These are phyloP conservation scores for Paracanthobrama guichenoti DNA, from an alignment of 2,113 vertebrate species.

Conservation along the genomic window DNA sequence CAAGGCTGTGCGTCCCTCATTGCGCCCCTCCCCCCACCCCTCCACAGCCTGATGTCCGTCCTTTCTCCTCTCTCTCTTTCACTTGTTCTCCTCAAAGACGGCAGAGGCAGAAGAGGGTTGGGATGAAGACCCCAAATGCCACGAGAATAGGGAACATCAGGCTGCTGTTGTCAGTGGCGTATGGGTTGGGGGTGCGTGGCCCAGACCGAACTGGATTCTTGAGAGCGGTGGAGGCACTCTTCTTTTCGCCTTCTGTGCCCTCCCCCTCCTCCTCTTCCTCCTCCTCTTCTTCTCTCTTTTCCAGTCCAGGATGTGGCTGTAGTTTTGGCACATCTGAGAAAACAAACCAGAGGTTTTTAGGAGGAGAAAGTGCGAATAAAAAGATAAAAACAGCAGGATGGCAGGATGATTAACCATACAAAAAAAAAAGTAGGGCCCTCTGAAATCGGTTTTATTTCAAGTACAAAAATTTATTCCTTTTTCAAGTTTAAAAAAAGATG, in stretches of 20 bases:
- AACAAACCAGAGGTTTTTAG: conserved; percentile 17
- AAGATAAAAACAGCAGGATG: background rate
- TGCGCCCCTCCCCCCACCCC: conserved; percentile 14
- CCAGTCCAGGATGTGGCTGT: conserved; percentile 93
- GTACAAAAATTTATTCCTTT: too few relatives aligned
- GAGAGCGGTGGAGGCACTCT: conserved; percentile 77
- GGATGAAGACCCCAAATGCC: conserved; percentile 98
- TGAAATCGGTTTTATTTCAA: too few relatives aligned
- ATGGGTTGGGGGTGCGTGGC: conserved; percentile 94
- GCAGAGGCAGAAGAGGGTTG: conserved; percentile 98
- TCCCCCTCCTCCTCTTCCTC: conserved; percentile 92
- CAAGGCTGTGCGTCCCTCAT: background rate
- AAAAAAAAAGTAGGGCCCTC: too few relatives aligned
- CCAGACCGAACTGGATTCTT: conserved; percentile 95
- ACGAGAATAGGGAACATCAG: conserved; percentile 98
- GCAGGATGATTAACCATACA: background rate
- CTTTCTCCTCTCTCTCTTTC: conserved; percentile 5
- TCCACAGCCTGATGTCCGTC: conserved; percentile 31
- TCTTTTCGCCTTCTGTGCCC: conserved; percentile 86
- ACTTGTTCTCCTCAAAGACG: conserved; percentile 55
- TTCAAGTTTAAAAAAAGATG: too few relatives aligned
- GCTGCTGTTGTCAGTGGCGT: conserved; percentile 99
- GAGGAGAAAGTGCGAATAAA: background rate
- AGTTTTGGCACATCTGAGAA: conserved; percentile 92
- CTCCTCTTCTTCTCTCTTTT: conserved; percentile 92